Evolutionary conservation across 1,140 invertebrate species (phyloP), one percentile per base, ranked within the genome.

Genomic region (Acyrthosiphon pisum): DNA sequence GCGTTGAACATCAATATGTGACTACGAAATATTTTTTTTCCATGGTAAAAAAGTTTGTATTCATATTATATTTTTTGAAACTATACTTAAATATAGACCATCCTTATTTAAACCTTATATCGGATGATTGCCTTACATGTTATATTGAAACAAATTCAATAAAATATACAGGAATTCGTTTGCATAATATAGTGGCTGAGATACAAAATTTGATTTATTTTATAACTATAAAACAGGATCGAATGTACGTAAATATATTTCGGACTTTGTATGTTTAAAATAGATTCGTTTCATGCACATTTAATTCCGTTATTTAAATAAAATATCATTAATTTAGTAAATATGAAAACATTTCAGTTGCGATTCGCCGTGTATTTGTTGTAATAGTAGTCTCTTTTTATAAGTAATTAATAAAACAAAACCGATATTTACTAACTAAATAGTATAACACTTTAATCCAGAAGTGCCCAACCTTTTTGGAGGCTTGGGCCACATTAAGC

Each of bases 1-100:
- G 35, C 83, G 91, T 83, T 48, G n/a, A 83, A 83, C 91, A 92
- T 92, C 91, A 53, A 81, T 83, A 92, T 92, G 44, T 37, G n/a
- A 92, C 91, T 83, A 23, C 60, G 6, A 84, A 92, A 83, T 89
- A 89, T 89, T 53, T 23, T 89, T 89, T 37, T 89, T 23, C 87
- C 8, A 35, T 22, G 87, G 48, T 35, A 89, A 89, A 46, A 23
- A 86, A 53, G 46, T 89, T 53, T 89, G 48, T 53, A 50, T 53
- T 53, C n/a, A 44, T 87, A 87, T 84, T 84, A 84, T 84, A 48
- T 89, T 56, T 89, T 89, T 56, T 23, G 35, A 26, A 53, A 37
- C 50, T 26, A 37, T 56, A 56, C 30, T 56, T 48, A 48, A 87
- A 87, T n/a, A 37, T n/a, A 35, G 26, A 48, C 44, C 44, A 7